Evolutionary conservation across 2,797 vertebrate genomes (phyloP).

Genomic region (Chrosomus eos): DNA sequence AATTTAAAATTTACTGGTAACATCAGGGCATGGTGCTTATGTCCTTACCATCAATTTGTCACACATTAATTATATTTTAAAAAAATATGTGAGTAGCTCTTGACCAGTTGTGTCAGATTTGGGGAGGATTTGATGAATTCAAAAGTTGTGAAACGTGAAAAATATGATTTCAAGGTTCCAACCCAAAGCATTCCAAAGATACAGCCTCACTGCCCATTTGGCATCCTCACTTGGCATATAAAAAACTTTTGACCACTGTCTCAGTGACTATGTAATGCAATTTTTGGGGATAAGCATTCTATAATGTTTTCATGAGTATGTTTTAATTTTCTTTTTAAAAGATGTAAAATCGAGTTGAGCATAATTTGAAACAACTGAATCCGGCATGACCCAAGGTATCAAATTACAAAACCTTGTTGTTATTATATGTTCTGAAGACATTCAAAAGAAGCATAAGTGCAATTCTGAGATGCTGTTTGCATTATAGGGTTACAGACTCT

Average conservation of each 20-base stretch:
- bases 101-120: not conserved
- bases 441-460: not conserved
- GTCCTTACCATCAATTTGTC: not conserved
- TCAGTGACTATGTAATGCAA: too few species aligned
- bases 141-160: not conserved
- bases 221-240: not conserved
- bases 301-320: too few species aligned
- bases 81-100: not conserved
- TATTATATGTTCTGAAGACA: not conserved
- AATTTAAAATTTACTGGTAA: not conserved
- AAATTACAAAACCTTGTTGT: not conserved
- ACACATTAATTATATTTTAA: not conserved
- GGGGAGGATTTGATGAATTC: not conserved
- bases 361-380: not conserved
- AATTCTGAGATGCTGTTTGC: not conserved
- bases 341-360: not conserved
- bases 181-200: not conserved
- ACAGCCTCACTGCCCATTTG: not conserved
- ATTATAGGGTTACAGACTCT: not conserved
- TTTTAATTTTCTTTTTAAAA: not conserved
- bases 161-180: not conserved
- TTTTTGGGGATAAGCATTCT: not conserved
- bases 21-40: not conserved
- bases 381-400: not conserved
- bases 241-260: not conserved